A percentile compares a stretch with the other conserved stretches of the same genome.
phyloP scores from a whole-genome alignment of 1,140 invertebrate species.

The Ylistrum balloti region DNA sequence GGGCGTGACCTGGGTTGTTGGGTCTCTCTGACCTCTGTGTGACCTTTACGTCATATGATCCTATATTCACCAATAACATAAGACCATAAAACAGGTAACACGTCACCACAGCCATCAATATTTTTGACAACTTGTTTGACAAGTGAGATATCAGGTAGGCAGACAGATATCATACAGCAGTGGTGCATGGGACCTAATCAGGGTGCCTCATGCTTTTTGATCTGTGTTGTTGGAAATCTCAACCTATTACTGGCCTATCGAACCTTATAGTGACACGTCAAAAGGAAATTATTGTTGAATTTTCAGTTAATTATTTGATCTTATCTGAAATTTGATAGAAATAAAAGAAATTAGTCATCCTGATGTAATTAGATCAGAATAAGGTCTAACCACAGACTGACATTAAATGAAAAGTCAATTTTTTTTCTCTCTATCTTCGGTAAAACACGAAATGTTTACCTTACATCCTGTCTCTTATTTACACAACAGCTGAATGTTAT shows the following conservation, averaged over 20 bases:
- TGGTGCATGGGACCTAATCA: not conserved
- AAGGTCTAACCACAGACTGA: not conserved
- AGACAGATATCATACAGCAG: not conserved
- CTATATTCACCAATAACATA: not conserved
- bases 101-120: not conserved
- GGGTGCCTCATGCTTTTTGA: not conserved
- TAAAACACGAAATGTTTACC: not conserved
- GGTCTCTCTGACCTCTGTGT: not conserved
- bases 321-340: not conserved
- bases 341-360: not conserved
- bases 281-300: not conserved
- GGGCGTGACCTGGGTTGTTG: not conserved
- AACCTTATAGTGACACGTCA: not conserved
- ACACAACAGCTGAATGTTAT: too few species aligned
- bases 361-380: not conserved
- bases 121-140: not conserved
- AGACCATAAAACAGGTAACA: not conserved
- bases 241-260: not conserved
- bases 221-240: not conserved
- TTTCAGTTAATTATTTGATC: not conserved
- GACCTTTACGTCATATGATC: not conserved
- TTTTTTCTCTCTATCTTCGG: not conserved
- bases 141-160: not conserved
- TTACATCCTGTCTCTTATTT: not conserved
- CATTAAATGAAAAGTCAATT: not conserved